Evolutionary conservation across 1,140 invertebrate genomes (phyloP).

Genomic region (Saxidomus purpurata): DNA sequence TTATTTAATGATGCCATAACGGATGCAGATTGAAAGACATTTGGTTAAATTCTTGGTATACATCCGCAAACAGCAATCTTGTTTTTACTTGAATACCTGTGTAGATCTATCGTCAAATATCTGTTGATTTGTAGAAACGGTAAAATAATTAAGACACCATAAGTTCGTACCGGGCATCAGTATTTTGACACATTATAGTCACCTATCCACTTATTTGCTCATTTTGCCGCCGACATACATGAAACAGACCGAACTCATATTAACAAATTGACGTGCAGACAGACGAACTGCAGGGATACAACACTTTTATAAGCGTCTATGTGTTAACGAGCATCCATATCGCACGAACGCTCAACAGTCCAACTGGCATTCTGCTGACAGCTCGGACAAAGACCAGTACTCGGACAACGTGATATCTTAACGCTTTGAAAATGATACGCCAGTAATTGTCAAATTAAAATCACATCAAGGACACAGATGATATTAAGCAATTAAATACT

Average conservation of each 20-base stretch:
- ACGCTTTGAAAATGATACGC: slow-evolving; percentile 57
- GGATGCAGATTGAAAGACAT: too few relatives aligned
- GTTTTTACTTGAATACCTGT: too few relatives aligned
- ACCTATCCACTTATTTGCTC: background rate
- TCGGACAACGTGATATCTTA: slow-evolving; percentile 41
- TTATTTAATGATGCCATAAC: too few relatives aligned
- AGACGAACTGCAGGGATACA: slow-evolving; percentile 35
- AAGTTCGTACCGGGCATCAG: background rate
- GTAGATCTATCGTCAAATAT: too few relatives aligned
- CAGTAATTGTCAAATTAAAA: slow-evolving; percentile 69
- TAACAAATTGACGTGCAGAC: slow-evolving; percentile 58
- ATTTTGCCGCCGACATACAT: background rate
- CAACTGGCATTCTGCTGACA: slow-evolving; percentile 60
- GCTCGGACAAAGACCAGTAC: slow-evolving; percentile 46
- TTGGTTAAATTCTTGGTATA: too few relatives aligned
- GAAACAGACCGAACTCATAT: slow-evolving; percentile 33
- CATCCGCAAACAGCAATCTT: too few relatives aligned
- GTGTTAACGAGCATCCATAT: slow-evolving; percentile 64
- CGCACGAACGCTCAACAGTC: slow-evolving; percentile 57
- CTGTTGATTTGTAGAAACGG: background rate
- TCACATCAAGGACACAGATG: slow-evolving; percentile 26
- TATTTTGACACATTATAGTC: background rate
- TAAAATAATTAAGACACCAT: background rate
- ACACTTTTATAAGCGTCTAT: slow-evolving; percentile 56
- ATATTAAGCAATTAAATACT: slow-evolving; percentile 16